These are phyloP conservation scores for Hyposoter dolosus DNA, from an alignment of 2,888 invertebrate genomes.

Conservation along the genomic window DNA sequence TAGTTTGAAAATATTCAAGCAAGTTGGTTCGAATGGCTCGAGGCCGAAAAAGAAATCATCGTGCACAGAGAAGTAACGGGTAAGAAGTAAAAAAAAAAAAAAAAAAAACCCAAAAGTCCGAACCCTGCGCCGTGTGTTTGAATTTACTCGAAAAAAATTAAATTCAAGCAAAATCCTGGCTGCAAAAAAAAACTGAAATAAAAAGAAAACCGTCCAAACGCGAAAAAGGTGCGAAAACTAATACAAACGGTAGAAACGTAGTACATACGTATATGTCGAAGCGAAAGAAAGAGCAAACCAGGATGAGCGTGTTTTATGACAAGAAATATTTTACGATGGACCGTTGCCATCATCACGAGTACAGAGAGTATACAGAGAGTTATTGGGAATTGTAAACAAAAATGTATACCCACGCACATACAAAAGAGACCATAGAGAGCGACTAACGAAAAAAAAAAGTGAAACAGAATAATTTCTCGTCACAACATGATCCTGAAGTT, in stretches of 20 bases:
- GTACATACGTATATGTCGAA: background rate
- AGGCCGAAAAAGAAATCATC: background rate
- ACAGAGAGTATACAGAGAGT: slow-evolving; percentile 3
- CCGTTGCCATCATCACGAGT: slow-evolving; percentile 56
- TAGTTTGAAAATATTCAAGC: too few relatives aligned
- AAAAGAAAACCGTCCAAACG: background rate
- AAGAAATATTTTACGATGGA: slow-evolving; percentile 51
- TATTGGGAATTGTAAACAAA: background rate
- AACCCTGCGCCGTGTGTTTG: background rate
- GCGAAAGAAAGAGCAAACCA: background rate
- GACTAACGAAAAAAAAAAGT: too few relatives aligned
- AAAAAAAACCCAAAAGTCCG: background rate
- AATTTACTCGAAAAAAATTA: background rate
- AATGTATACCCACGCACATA: background rate
- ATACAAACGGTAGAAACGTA: background rate
- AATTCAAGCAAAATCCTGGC: background rate
- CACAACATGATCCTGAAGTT: too few relatives aligned
- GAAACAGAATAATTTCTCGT: too few relatives aligned
- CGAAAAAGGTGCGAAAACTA: background rate
- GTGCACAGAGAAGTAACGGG: background rate
- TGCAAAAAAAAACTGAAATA: slow-evolving; percentile 1
- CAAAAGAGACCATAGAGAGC: background rate
- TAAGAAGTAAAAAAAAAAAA: background rate
- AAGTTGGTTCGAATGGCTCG: background rate
- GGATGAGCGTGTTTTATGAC: slow-evolving; percentile 17